Evolutionary conservation across 2,888 invertebrate species (phyloP).

Genomic region (Calephelis perditalis): DNA sequence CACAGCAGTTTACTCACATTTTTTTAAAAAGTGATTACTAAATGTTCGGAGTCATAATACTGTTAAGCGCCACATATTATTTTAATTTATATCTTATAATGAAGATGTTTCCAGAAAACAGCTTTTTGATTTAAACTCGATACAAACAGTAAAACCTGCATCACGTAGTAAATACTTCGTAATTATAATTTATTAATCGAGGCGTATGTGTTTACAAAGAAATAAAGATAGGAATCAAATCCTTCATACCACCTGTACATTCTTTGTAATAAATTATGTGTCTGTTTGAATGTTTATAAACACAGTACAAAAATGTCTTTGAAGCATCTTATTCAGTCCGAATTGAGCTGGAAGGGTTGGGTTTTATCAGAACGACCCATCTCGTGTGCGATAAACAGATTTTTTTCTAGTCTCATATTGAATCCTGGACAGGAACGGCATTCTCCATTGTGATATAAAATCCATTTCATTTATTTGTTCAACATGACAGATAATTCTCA

Average conservation of each 20-base stretch:
- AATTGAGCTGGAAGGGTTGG: slow-evolving; percentile 21
- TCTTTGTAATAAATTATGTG: slow-evolving; percentile 7
- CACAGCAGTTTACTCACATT: background rate
- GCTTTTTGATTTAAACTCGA: slow-evolving; percentile 2
- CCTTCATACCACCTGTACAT: slow-evolving; percentile 9
- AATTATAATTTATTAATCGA: slow-evolving; percentile 9
- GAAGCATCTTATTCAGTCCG: slow-evolving; percentile 8
- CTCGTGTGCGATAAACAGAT: slow-evolving; percentile 67
- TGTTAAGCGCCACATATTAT: background rate
- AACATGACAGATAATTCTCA: slow-evolving; percentile 68
- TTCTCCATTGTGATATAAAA: slow-evolving; percentile 65
- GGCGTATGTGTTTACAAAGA: background rate
- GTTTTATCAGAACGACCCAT: slow-evolving; percentile 41
- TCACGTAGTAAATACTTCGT: background rate
- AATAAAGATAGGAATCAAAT: slow-evolving; percentile 7
- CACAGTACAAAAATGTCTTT: slow-evolving; percentile 7
- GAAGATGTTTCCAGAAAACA: background rate
- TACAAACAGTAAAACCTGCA: background rate
- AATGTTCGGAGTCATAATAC: background rate
- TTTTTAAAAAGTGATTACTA: background rate
- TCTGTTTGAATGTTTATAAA: slow-evolving; percentile 8
- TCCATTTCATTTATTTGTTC: slow-evolving; percentile 69
- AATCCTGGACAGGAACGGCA: slow-evolving; percentile 47
- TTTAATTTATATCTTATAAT: background rate
- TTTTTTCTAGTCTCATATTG: slow-evolving; percentile 59